Evolutionary conservation across 2,113 vertebrate species (phyloP).

Genomic region (Poicephalus meyeri): DNA sequence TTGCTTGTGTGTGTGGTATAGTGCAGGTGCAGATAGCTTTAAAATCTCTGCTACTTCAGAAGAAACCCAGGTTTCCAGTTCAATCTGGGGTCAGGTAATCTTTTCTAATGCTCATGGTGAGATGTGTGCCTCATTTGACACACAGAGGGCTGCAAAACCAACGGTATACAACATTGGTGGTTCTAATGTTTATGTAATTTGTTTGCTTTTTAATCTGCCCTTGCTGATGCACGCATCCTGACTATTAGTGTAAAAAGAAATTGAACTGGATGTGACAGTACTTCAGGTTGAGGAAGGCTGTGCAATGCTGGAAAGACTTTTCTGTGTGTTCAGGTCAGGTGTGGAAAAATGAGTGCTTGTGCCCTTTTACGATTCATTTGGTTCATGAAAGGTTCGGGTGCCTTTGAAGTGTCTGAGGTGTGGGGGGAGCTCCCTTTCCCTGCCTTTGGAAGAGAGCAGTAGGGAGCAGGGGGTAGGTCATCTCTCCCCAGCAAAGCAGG

Average conservation of each 20-base stretch:
- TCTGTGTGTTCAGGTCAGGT: background rate
- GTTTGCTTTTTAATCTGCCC: slow-evolving; percentile 2
- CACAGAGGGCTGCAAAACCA: background rate
- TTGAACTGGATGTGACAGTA: background rate
- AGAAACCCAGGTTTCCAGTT: background rate
- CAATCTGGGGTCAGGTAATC: background rate
- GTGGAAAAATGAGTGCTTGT: background rate
- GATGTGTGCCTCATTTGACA: background rate
- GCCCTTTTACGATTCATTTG: slow-evolving; percentile 33
- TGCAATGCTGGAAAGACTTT: background rate
- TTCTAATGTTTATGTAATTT: background rate
- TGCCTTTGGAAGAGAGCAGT: background rate
- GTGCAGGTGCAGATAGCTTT: background rate
- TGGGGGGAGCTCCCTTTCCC: background rate
- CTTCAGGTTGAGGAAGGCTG: background rate
- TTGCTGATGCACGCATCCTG: background rate
- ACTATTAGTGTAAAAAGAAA: background rate
- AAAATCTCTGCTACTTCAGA: background rate
- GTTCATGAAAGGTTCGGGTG: background rate
- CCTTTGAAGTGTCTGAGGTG: slow-evolving; percentile 17
- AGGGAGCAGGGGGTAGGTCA: background rate
- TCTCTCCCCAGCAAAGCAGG: background rate
- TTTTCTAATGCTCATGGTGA: background rate
- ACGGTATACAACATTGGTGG: background rate
- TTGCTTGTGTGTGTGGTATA: background rate